phyloP scores from a whole-genome alignment of 2,113 vertebrate species.

The Syrmaticus mikado region DNA sequence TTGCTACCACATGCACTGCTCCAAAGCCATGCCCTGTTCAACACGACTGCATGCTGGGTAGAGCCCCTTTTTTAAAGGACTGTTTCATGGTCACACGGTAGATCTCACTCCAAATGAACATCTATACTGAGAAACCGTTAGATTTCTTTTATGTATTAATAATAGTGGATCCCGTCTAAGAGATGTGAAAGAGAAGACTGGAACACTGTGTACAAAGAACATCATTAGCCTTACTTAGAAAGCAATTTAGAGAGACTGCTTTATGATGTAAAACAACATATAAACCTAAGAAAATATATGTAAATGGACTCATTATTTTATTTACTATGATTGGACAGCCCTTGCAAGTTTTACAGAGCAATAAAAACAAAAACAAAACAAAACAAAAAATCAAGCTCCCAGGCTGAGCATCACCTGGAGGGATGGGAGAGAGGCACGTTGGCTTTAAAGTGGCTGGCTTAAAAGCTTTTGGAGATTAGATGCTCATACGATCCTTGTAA shows the following conservation, averaged over 20 bases:
- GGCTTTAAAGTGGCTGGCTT: conserved; percentile 31
- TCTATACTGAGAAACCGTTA: background rate
- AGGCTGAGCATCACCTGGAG: conserved; percentile 74
- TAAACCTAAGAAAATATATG: background rate
- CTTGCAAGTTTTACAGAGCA: background rate
- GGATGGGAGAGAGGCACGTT: background rate
- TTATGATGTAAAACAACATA: background rate
- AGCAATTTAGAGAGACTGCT: background rate
- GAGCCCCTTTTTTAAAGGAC: background rate
- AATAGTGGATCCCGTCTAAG: background rate
- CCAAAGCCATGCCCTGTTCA: background rate
- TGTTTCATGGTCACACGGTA: background rate
- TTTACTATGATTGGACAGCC: background rate
- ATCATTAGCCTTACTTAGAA: background rate
- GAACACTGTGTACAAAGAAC: background rate
- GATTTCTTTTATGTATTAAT: background rate
- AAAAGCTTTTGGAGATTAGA: conserved; percentile 36
- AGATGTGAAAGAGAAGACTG: background rate
- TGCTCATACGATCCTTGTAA: conserved; percentile 19
- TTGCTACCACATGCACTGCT: accelerated
- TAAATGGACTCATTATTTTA: background rate
- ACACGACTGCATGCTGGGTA: accelerated
- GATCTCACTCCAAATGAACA: background rate
- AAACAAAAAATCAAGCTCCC: conserved; percentile 38
- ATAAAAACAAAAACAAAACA: background rate